Percentiles rank a stretch among this genome's conserved stretches.
These are phyloP conservation scores for Denticeps clupeoides DNA, from an alignment of 2,797 vertebrate genomes.

Conservation along the genomic window DNA sequence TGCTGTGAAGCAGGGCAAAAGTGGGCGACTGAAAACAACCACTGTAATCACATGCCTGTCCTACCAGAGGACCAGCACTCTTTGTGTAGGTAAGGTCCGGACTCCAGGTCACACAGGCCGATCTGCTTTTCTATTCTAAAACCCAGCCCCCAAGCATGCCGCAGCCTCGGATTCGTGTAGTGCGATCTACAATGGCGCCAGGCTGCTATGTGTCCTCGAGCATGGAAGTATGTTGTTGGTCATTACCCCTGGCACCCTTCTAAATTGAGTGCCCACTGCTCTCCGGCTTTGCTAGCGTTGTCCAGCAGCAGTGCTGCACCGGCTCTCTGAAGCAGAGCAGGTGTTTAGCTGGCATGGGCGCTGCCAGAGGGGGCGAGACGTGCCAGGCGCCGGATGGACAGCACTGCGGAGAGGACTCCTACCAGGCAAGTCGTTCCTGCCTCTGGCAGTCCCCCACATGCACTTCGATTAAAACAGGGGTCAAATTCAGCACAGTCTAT, in stretches of 20 bases:
- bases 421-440: constrained; percentile 56
- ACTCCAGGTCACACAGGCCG: too few relatives aligned
- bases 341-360: constrained; percentile 70
- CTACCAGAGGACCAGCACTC: constrained; percentile 42
- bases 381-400: constrained; percentile 55
- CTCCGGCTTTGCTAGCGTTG: constrained; percentile 51
- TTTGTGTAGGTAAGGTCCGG: constrained; percentile 67
- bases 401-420: constrained; percentile 57
- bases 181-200: too few relatives aligned
- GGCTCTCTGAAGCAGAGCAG: constrained; percentile 68
- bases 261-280: neutral
- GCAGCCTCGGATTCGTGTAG: neutral
- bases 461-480: neutral
- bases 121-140: too few relatives aligned
- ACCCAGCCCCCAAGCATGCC: too few relatives aligned
- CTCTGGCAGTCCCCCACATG: neutral
- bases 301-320: constrained; percentile 77
- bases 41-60: constrained; percentile 64
- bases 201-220: too few relatives aligned
- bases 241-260: neutral
- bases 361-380: constrained; percentile 63
- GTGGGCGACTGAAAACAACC: constrained; percentile 71
- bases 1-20: constrained; percentile 80
- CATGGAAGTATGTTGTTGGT: too few relatives aligned
- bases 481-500: too few relatives aligned